Base-by-base conservation (phyloP, 1,140 invertebrate species). In the Aradophagus sp. region DNA sequence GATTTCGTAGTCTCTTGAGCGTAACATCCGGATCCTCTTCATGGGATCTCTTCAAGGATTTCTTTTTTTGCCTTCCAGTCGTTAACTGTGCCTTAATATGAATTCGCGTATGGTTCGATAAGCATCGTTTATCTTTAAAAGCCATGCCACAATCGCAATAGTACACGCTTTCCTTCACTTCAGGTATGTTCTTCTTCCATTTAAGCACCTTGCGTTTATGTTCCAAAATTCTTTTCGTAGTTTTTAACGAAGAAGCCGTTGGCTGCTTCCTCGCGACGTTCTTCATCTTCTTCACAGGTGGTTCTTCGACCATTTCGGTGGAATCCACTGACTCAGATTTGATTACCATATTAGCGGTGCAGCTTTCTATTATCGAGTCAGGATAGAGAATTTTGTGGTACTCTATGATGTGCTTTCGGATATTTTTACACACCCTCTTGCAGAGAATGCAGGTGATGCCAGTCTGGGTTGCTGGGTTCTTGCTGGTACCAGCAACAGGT, bases 301-400 rank as follows among this genome's bases (percentile, higher is more conserved):
- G n/a, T n/a, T n/a, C n/a, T n/a, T n/a, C n/a, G n/a, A n/a, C n/a
- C n/a, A n/a, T n/a, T n/a, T n/a, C n/a, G n/a, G n/a, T n/a, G n/a
- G n/a, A n/a, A n/a, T n/a, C n/a, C n/a, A n/a, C n/a, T n/a, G n/a
- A n/a, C n/a, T n/a, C n/a, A n/a, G n/a, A n/a, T n/a, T n/a, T n/a
- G n/a, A n/a, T n/a, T n/a, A n/a, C n/a, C n/a, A n/a, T n/a, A n/a
- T 39, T 39, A 0, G 10, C 45, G 0, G 73, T 58, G 17, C 56
- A 67, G 4, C 75, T 39, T 2, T 76, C 52, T 2, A 77, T 19
- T 17, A 80, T 41, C 5, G 26, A 15, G 1, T 73, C 41, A 7
- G 71, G 62, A 15, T 68, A 73, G 6, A 67, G 23, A 67, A 83
- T 80, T 63, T 84, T 84, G 55, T 86, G 84, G 50, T 84, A 85